Percentiles rank a stretch among this genome's conserved stretches.
phyloP scores from a whole-genome alignment of 2,888 invertebrate species.

The Chamaedrilus cognettii region DNA sequence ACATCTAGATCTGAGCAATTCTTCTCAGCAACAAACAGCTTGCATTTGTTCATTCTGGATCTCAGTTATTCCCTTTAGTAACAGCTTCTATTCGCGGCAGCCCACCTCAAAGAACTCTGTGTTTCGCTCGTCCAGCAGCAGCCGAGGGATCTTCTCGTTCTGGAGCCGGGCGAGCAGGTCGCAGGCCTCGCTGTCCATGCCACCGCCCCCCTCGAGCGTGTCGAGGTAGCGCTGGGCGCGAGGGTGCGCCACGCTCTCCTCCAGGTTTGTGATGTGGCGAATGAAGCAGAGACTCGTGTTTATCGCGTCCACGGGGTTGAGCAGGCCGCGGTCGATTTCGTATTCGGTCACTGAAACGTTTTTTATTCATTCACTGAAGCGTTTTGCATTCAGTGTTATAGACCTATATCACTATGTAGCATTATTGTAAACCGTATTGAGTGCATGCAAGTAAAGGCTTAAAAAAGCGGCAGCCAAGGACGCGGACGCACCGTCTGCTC shows the following conservation, averaged over 20 bases:
- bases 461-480: too few relatives aligned
- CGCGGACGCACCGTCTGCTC: too few relatives aligned
- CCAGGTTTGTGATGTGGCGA: constrained; percentile 72
- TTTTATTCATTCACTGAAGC: background rate
- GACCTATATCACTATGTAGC: too few relatives aligned
- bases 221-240: constrained; percentile 95
- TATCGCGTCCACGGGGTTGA: constrained; percentile 90
- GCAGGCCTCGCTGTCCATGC: constrained; percentile 90
- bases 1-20: too few relatives aligned
- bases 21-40: too few relatives aligned
- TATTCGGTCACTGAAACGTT: constrained; percentile 83
- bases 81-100: too few relatives aligned
- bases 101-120: too few relatives aligned
- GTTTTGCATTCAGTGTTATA: background rate
- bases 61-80: too few relatives aligned
- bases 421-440: too few relatives aligned
- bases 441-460: too few relatives aligned
- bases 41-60: too few relatives aligned
- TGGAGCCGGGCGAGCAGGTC: constrained; percentile 80
- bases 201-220: constrained; percentile 63
- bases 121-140: too few relatives aligned
- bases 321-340: constrained; percentile 93
- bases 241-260: constrained; percentile 66
- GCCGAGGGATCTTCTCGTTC: background rate
- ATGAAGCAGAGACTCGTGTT: constrained; percentile 89